Conservation (phyloP, 2,888 invertebrate genomes). For the Isoperla grammatica region DNA sequence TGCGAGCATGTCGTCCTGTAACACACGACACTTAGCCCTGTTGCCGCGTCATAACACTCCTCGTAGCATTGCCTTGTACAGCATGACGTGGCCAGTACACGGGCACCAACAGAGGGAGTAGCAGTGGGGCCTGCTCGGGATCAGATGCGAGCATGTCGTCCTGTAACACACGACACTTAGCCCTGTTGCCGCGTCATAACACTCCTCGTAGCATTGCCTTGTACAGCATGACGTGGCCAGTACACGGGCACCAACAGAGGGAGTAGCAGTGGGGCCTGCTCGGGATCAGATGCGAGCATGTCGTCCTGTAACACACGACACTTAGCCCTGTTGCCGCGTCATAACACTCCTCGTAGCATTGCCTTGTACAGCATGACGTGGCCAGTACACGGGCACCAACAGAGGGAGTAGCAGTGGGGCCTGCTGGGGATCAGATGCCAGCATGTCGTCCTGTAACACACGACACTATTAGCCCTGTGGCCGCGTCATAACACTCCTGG, state of each 20-base stretch:
- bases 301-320: constrained; percentile 32
- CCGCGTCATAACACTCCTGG: constrained; percentile 57
- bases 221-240: constrained; percentile 63
- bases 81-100: constrained; percentile 70
- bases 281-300: constrained; percentile 31
- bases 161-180: constrained; percentile 23
- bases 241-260: constrained; percentile 69
- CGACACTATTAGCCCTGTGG: no score
- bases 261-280: constrained; percentile 37
- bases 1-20: constrained; percentile 34
- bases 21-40: no score
- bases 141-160: constrained; percentile 35
- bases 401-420: constrained; percentile 42
- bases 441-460: constrained; percentile 33
- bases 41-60: no score
- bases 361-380: constrained; percentile 73
- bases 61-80: constrained; percentile 76
- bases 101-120: constrained; percentile 58
- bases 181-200: no score
- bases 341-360: constrained; percentile 61
- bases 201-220: constrained; percentile 73
- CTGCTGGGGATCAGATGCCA: constrained; percentile 32
- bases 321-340: no score
- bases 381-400: constrained; percentile 72
- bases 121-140: constrained; percentile 29